Evolutionary conservation across 1,140 invertebrate genomes (phyloP).

Genomic region (Lasaia peninsularis): DNA sequence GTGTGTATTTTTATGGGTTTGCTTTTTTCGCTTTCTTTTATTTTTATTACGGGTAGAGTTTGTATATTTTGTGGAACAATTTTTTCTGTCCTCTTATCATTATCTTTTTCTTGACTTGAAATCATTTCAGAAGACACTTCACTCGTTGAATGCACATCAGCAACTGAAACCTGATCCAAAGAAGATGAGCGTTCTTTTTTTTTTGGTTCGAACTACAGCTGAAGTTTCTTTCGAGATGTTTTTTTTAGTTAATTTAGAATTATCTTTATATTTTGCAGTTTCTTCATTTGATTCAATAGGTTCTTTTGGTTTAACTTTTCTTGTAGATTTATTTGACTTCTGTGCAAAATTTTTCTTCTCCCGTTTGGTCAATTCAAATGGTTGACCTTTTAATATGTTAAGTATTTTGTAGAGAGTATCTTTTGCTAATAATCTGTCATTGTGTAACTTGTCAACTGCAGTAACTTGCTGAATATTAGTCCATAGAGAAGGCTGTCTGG

Average conservation of each 20-base stretch:
- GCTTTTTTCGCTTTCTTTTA: background rate
- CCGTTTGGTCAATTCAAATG: background rate
- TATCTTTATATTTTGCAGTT: background rate
- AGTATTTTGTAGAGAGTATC: conserved; percentile 33
- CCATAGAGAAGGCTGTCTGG: background rate
- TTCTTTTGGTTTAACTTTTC: no score
- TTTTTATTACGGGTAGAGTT: background rate
- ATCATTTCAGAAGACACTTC: background rate
- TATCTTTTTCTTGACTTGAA: no score
- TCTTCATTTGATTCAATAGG: no score
- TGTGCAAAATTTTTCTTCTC: background rate
- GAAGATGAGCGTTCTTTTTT: background rate
- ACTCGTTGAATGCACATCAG: background rate
- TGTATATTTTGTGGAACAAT: no score
- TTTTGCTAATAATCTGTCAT: conserved; percentile 23
- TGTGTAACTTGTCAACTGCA: background rate
- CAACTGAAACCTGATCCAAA: background rate
- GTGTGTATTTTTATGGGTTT: background rate
- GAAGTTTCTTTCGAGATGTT: background rate
- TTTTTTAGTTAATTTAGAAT: background rate
- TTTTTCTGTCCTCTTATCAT: no score
- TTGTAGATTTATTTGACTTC: no score
- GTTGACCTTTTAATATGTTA: conserved; percentile 20
- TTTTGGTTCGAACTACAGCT: background rate
- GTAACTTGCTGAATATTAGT: background rate